Evolutionary conservation across 2,888 invertebrate genomes (phyloP).

Genomic region (Ichneumoninae sp.): DNA sequence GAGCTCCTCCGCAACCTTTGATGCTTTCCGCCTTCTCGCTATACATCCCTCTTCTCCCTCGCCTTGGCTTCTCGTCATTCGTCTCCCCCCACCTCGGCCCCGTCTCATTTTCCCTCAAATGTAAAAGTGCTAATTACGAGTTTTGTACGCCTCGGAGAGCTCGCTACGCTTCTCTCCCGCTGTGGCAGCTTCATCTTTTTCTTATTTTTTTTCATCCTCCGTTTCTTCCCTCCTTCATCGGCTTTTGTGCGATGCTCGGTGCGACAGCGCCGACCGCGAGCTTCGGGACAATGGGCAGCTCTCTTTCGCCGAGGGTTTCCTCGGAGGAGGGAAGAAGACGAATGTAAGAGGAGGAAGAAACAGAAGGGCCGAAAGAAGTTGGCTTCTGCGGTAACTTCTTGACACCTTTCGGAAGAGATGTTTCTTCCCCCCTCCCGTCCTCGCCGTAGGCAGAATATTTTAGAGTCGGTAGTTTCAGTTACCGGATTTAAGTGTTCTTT

Average conservation of each 20-base stretch:
- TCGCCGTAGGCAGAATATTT: not conserved
- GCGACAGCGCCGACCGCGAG: constrained; percentile 30
- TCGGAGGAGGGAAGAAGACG: constrained; percentile 45
- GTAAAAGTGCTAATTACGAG: constrained; percentile 79
- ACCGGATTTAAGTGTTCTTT: too few relatives aligned
- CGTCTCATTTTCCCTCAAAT: constrained; percentile 73
- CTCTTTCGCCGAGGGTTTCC: constrained; percentile 44
- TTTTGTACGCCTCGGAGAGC: constrained; percentile 68
- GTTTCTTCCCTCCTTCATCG: constrained; percentile 28
- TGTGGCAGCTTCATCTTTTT: constrained; percentile 29
- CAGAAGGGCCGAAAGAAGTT: constrained; percentile 13
- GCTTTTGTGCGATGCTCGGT: constrained; percentile 31
- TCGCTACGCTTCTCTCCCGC: constrained; percentile 37
- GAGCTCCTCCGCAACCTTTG: constrained; percentile 70
- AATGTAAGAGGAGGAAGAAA: constrained; percentile 43
- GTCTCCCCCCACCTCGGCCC: constrained; percentile 23
- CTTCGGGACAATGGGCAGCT: constrained; percentile 45
- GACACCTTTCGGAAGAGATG: constrained; percentile 51
- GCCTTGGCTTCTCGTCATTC: constrained; percentile 49
- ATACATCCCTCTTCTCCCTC: constrained; percentile 33
- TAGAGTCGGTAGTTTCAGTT: not conserved
- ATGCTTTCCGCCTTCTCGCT: constrained; percentile 68
- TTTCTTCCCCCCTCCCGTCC: too few relatives aligned
- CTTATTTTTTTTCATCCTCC: constrained; percentile 25
- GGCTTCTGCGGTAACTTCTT: constrained; percentile 55